phyloP scores from a whole-genome alignment of 2,113 vertebrate species.

The Nicator chloris region DNA sequence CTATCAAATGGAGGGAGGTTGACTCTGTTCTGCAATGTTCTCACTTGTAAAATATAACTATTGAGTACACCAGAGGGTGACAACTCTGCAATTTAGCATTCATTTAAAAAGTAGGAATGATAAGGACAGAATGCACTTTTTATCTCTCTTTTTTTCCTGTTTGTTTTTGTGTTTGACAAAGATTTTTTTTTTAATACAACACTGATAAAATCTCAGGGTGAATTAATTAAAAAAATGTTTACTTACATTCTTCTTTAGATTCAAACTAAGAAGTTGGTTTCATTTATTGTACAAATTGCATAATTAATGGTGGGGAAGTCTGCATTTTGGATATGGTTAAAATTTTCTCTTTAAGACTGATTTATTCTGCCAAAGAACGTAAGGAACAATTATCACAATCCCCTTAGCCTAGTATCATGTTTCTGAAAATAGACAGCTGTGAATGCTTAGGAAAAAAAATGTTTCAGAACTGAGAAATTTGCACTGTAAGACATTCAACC shows the following conservation, averaged over 20 bases:
- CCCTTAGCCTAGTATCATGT: neutral
- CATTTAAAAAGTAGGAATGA: neutral
- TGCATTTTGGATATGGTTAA: neutral
- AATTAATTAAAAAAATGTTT: neutral
- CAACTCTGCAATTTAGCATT: neutral
- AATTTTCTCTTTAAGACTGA: neutral
- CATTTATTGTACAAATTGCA: neutral
- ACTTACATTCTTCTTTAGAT: neutral
- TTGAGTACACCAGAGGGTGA: neutral
- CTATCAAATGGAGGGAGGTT: neutral
- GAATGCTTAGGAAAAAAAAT: neutral
- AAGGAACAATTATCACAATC: neutral
- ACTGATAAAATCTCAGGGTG: neutral
- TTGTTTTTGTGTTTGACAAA: neutral
- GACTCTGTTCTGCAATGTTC: neutral
- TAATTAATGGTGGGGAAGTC: neutral
- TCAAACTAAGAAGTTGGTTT: neutral
- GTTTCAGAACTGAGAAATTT: neutral
- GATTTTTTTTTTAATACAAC: neutral
- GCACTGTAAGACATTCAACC: neutral
- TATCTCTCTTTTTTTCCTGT: neutral
- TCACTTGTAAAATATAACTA: neutral
- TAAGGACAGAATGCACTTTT: neutral
- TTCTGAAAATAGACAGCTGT: neutral
- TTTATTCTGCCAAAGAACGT: neutral